These are phyloP conservation scores for Megamerina dolium DNA, from an alignment of 2,888 invertebrate genomes.

Conservation along the genomic window DNA sequence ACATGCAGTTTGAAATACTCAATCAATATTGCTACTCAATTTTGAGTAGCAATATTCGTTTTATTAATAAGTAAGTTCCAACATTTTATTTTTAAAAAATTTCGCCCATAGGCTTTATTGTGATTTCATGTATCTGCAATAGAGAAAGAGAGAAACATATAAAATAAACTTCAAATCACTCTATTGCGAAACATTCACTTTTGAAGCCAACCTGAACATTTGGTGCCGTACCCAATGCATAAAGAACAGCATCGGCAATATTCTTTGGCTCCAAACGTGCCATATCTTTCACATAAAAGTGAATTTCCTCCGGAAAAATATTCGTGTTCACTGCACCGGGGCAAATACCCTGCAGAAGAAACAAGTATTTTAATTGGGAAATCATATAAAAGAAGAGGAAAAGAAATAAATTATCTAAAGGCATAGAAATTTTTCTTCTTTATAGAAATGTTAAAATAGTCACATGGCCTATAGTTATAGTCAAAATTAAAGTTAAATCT, in stretches of 20 bases:
- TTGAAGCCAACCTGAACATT: slow-evolving; percentile 36
- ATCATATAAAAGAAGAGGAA: not conserved
- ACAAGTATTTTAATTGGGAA: not conserved
- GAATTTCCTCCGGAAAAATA: slow-evolving; percentile 43
- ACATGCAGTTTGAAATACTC: too few species aligned
- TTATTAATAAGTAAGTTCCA: not conserved
- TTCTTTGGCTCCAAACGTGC: slow-evolving; percentile 38
- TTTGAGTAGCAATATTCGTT: not conserved
- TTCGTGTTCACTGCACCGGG: slow-evolving; percentile 46
- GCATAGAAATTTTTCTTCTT: too few species aligned
- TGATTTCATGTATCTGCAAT: slow-evolving; percentile 41
- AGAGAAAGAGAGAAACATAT: not conserved
- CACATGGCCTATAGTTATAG: too few species aligned
- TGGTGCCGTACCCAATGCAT: slow-evolving; percentile 40
- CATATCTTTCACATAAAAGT: slow-evolving; percentile 44
- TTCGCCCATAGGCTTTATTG: slow-evolving; percentile 45
- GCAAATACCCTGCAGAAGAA: slow-evolving; percentile 35
- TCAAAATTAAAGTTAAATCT: too few species aligned
- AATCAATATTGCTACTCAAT: too few species aligned
- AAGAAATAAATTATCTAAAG: not conserved
- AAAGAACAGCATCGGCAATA: slow-evolving; percentile 44
- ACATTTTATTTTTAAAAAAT: slow-evolving; percentile 28
- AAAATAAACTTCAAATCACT: not conserved
- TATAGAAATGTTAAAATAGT: too few species aligned
- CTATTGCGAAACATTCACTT: not conserved